A percentile compares a stretch with the other conserved stretches of the same genome.
phyloP scores from a whole-genome alignment of 2,113 vertebrate species.

The Hirundichthys speculiger region DNA sequence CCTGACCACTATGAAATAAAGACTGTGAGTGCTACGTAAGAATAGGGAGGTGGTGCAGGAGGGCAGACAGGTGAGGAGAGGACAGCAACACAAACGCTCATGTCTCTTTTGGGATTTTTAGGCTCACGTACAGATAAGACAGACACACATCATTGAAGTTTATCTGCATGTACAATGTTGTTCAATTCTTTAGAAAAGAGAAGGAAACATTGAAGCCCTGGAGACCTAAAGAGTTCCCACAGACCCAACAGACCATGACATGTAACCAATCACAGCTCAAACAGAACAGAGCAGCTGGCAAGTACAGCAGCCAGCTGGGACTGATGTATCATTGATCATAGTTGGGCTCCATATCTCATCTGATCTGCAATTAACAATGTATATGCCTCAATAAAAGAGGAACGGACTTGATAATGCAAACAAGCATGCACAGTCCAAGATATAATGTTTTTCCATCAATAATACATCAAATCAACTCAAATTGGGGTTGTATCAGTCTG shows the following conservation, averaged over 20 bases:
- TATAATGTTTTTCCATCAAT: conserved; percentile 17
- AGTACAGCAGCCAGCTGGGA: conserved; percentile 43
- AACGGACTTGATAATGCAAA: conserved; percentile 37
- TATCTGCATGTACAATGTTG: neutral
- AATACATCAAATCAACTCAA: neutral
- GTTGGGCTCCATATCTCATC: conserved; percentile 50
- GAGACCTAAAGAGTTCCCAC: conserved; percentile 33
- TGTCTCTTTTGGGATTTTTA: neutral
- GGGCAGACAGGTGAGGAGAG: neutral
- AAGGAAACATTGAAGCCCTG: conserved; percentile 18
- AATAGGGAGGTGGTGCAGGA: conserved; percentile 3
- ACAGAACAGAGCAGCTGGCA: conserved; percentile 47
- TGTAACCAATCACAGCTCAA: conserved; percentile 54
- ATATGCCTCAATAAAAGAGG: conserved; percentile 31
- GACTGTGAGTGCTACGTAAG: conserved; percentile 11
- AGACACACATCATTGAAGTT: neutral
- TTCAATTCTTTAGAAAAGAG: neutral
- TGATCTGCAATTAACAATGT: conserved; percentile 60
- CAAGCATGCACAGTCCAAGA: neutral
- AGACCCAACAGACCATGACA: conserved; percentile 27
- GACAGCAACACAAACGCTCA: neutral
- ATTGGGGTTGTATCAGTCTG: neutral
- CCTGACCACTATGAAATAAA: conserved; percentile 25
- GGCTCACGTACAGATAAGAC: neutral
- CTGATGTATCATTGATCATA: conserved; percentile 36